Conservation (phyloP, 2,797 vertebrate species). For the Helostoma temminkii region DNA sequence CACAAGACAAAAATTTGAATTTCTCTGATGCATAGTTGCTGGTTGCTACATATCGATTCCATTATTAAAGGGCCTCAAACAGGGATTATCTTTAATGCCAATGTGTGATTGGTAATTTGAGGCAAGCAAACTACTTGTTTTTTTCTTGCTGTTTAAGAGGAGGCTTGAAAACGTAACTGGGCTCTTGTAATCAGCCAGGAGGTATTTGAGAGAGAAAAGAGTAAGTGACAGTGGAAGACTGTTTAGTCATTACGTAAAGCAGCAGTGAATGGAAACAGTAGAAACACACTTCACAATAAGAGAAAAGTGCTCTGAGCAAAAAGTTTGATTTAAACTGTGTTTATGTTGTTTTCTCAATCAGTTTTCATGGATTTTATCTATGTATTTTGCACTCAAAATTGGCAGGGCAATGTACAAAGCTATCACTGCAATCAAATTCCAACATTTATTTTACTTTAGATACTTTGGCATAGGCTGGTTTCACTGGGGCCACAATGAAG, state of each 20-base stretch:
- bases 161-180: conserved; percentile 48
- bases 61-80: conserved; percentile 13
- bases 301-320: conserved; percentile 7
- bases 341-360: neutral
- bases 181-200: conserved; percentile 54
- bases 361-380: neutral
- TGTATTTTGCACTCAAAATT: neutral
- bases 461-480: neutral
- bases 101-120: conserved; percentile 35
- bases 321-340: conserved; percentile 13
- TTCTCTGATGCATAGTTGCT: conserved; percentile 3
- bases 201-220: conserved; percentile 45
- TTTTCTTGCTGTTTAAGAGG: conserved; percentile 51
- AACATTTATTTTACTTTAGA: neutral
- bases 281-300: conserved; percentile 16
- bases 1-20: conserved; percentile 5
- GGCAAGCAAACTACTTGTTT: conserved; percentile 41
- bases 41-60: neutral
- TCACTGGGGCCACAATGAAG: neutral
- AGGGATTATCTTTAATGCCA: conserved; percentile 46
- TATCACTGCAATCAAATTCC: neutral
- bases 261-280: neutral
- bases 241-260: conserved; percentile 25
- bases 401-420: neutral
- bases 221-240: conserved; percentile 27